Conservation (phyloP, 2,113 vertebrate species). For the Capricornis sumatraensis region DNA sequence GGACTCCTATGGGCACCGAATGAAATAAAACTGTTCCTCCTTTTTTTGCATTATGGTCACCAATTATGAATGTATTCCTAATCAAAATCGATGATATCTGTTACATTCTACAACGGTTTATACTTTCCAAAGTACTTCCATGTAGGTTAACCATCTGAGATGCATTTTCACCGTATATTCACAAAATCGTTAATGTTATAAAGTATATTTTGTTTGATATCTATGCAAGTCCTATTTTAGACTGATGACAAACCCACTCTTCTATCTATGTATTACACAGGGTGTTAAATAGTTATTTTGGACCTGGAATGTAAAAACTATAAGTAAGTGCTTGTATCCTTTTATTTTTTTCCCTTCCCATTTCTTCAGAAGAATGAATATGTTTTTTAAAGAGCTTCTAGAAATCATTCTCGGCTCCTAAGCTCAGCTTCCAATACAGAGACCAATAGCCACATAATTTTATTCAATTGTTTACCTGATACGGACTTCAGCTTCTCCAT, state of each 20-base stretch:
- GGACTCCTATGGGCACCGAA: not conserved
- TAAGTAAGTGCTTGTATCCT: not conserved
- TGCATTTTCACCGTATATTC: not conserved
- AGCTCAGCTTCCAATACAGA: not conserved
- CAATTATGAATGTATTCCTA: slow-evolving; percentile 11
- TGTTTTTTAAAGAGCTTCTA: not conserved
- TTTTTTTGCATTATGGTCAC: not conserved
- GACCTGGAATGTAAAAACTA: not conserved
- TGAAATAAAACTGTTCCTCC: not conserved
- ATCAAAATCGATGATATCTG: not conserved
- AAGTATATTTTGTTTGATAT: not conserved
- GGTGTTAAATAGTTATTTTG: slow-evolving; percentile 12
- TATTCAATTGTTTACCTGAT: not conserved
- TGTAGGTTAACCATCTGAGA: not conserved
- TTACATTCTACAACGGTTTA: not conserved
- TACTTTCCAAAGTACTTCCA: not conserved
- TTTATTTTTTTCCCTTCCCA: not conserved
- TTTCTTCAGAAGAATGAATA: not conserved
- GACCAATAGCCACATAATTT: not conserved
- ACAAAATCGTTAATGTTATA: not conserved
- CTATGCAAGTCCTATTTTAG: not conserved
- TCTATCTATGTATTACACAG: not conserved
- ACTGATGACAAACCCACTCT: not conserved
- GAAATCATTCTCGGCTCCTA: not conserved
- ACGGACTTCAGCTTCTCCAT: not conserved